Percentiles rank a stretch among this genome's conserved stretches.
Evolutionary conservation across 2,113 vertebrate genomes (phyloP).

Genomic region (Telmatochromis sp.): DNA sequence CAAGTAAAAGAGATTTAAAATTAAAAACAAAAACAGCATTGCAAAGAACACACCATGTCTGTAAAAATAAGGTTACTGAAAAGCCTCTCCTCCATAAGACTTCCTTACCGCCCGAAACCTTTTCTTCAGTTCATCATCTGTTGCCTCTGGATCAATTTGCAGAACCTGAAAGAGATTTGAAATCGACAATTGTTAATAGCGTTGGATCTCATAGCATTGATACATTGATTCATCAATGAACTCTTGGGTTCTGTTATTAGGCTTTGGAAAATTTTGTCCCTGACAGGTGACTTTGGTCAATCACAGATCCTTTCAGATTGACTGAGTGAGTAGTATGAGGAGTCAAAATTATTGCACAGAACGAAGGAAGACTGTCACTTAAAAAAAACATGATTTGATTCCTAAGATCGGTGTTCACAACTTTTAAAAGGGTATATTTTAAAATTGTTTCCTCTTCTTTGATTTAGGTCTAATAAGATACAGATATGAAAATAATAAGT

Average conservation of each 20-base stretch:
- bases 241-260: not conserved
- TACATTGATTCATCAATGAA: not conserved
- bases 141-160: constrained; percentile 94
- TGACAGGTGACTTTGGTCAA: not conserved
- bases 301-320: not conserved
- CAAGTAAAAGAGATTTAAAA: not conserved
- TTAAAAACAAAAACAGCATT: not conserved
- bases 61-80: not conserved
- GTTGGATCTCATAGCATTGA: not conserved
- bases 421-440: not conserved
- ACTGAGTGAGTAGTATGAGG: not conserved
- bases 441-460: not conserved
- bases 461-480: not conserved
- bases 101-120: constrained; percentile 87
- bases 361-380: not conserved
- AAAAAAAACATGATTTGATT: not conserved
- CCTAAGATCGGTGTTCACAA: not conserved
- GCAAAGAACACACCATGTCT: not conserved
- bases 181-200: not conserved
- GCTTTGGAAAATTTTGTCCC: not conserved
- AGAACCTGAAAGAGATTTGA: constrained; percentile 70
- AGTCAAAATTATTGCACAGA: not conserved
- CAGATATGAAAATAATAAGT: not conserved
- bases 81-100: not conserved
- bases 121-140: constrained; percentile 96